A percentile compares a stretch with the other conserved stretches of the same genome.
These are phyloP conservation scores for Ruditapes philippinarum DNA, from an alignment of 1,140 invertebrate genomes.

Conservation along the genomic window DNA sequence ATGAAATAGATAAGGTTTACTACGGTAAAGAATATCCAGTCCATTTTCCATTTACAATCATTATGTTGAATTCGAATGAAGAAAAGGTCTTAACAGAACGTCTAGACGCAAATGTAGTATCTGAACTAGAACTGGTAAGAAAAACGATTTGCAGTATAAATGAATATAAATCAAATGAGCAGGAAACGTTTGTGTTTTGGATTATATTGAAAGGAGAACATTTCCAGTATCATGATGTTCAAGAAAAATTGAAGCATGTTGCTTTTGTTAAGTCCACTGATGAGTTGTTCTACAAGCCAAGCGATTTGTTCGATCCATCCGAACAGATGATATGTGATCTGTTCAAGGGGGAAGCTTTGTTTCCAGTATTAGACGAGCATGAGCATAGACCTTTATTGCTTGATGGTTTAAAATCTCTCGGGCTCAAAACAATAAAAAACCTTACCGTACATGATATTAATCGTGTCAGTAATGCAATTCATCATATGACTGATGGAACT, in stretches of 20 bases:
- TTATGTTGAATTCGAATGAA: not conserved
- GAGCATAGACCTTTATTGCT: not conserved
- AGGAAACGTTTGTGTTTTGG: not conserved
- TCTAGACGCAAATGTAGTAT: not conserved
- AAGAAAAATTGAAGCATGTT: not conserved
- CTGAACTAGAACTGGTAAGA: not conserved
- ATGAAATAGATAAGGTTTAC: not conserved
- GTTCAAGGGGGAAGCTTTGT: constrained; percentile 16
- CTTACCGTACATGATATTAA: not conserved
- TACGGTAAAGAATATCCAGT: not conserved
- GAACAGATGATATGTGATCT: not conserved
- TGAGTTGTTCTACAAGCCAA: not conserved
- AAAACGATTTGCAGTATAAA: not conserved
- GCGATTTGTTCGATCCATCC: constrained; percentile 41
- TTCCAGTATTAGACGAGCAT: constrained; percentile 1
- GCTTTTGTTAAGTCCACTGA: not conserved
- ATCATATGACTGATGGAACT: not conserved
- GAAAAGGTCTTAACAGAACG: not conserved
- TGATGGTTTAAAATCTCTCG: not conserved
- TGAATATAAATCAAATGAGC: not conserved
- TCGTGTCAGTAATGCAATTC: not conserved
- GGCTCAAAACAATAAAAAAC: constrained; percentile 43
- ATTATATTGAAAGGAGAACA: not conserved
- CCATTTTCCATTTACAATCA: not conserved
- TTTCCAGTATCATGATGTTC: not conserved